Evolutionary conservation across 2,113 vertebrate genomes (phyloP).

Genomic region (Microtus montanus): DNA sequence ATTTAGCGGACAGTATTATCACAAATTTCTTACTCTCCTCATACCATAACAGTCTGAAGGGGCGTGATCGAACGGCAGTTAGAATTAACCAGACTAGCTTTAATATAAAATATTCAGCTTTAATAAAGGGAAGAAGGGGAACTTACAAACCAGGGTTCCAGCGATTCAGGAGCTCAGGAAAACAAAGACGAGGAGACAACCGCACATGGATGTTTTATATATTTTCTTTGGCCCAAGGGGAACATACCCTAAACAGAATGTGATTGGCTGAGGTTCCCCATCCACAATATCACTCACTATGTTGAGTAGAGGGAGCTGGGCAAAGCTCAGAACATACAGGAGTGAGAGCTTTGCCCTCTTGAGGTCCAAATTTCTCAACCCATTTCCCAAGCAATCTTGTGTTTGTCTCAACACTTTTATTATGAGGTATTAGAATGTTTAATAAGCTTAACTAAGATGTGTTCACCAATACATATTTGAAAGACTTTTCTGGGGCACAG

Average conservation of each 20-base stretch:
- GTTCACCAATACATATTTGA: conserved; percentile 17
- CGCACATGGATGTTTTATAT: too few relatives aligned
- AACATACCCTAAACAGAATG: too few relatives aligned
- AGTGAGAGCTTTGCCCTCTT: background rate
- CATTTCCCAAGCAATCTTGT: background rate
- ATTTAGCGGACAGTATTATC: background rate
- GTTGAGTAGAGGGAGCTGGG: background rate
- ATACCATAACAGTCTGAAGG: background rate
- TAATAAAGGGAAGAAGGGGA: too few relatives aligned
- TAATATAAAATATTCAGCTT: too few relatives aligned
- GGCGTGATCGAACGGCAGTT: too few relatives aligned
- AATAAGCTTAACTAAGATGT: background rate
- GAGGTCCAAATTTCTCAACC: background rate
- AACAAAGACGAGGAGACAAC: too few relatives aligned
- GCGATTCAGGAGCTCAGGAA: too few relatives aligned
- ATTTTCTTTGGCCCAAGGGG: too few relatives aligned
- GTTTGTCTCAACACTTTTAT: background rate
- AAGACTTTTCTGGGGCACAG: conserved; percentile 29
- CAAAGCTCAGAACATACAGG: background rate
- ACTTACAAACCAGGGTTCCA: too few relatives aligned
- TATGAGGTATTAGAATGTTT: background rate
- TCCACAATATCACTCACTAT: too few relatives aligned
- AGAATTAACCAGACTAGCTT: too few relatives aligned
- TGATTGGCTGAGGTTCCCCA: too few relatives aligned
- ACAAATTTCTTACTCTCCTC: background rate